Percentiles rank a stretch among this genome's conserved stretches.
These are phyloP conservation scores for Orestias chungarensis DNA, from an alignment of 2,797 vertebrate species.

Conservation along the genomic window DNA sequence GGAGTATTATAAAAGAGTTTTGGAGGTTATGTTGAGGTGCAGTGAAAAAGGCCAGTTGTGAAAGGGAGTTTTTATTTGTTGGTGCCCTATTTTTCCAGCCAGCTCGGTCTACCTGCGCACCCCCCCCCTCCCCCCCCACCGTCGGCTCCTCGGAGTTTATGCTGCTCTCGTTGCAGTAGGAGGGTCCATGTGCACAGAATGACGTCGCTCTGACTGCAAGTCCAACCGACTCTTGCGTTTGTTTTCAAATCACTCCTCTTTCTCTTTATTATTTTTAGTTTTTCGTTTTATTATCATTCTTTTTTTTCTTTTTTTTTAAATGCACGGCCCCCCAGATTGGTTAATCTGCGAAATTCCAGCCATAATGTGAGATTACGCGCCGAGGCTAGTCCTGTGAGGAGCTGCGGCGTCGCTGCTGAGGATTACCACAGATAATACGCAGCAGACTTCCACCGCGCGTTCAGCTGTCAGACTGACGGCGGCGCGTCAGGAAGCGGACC, in stretches of 20 bases:
- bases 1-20: constrained; percentile 5
- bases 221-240: constrained; percentile 79
- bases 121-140: constrained; percentile 4
- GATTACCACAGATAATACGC: constrained; percentile 77
- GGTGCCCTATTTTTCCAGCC: constrained; percentile 76
- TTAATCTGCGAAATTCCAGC: constrained; percentile 59
- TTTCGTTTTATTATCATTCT: constrained; percentile 78
- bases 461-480: constrained; percentile 82
- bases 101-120: constrained; percentile 71
- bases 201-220: constrained; percentile 81
- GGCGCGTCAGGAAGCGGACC: constrained; percentile 68
- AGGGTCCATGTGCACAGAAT: constrained; percentile 81
- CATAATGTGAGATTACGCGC: constrained; percentile 71
- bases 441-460: constrained; percentile 71
- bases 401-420: constrained; percentile 68
- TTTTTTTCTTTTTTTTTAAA: constrained; percentile 30
- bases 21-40: not conserved
- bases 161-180: constrained; percentile 82
- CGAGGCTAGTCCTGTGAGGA: constrained; percentile 65
- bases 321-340: constrained; percentile 50
- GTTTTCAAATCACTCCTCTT: constrained; percentile 78
- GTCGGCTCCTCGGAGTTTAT: constrained; percentile 67
- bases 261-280: no score
- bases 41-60: not conserved
- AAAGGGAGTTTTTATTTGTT: constrained; percentile 15